Base-by-base conservation (phyloP, 92 coral and sea anemone species). In the Virgularia gustaviana region DNA sequence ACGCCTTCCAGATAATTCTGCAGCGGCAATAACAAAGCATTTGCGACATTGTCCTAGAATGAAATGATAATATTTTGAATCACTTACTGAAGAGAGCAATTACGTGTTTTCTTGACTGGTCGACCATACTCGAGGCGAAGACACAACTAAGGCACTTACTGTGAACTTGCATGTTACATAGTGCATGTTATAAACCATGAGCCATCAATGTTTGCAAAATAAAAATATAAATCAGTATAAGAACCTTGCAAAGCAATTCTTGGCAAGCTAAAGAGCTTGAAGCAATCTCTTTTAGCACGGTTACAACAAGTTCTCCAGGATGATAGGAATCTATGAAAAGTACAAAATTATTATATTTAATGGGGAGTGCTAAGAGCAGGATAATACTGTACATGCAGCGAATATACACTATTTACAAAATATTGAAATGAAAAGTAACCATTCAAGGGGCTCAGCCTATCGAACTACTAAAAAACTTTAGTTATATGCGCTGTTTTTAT, bases 1-100 rank as follows among this genome's bases (percentile, higher is more conserved):
- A 88, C 63, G 34, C 95, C 99, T 75, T 94, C 99, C 58, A 94
- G 81, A 74, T 87, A 90, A n/a, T 85, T 78, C 73, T 94, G 99
- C 25, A 94, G 96, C 0, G 99, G 99, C 39, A 96, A 84, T 16
- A 94, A 77, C 70, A 94, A 88, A 72, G 84, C 88, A 16, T 96
- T 90, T 10, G 96, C 90, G 29, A 94, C 90, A 27, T 87, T 86
- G 47, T 94, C 99, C 99, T 94, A 60, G n/a, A 78, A 73, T 28
- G 6, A 23, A 59, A 3, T 23, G n/a, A n/a, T n/a, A n/a, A n/a
- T n/a, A n/a, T n/a, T n/a, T n/a, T n/a, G n/a, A n/a, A n/a, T n/a
- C n/a, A n/a, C n/a, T n/a, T n/a, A n/a, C n/a, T n/a, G n/a, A n/a
- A n/a, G n/a, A n/a, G n/a, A n/a, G n/a, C n/a, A n/a, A n/a, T n/a